Evolutionary conservation across 2,888 invertebrate genomes (phyloP).

Genomic region (Aphodius sticticus): DNA sequence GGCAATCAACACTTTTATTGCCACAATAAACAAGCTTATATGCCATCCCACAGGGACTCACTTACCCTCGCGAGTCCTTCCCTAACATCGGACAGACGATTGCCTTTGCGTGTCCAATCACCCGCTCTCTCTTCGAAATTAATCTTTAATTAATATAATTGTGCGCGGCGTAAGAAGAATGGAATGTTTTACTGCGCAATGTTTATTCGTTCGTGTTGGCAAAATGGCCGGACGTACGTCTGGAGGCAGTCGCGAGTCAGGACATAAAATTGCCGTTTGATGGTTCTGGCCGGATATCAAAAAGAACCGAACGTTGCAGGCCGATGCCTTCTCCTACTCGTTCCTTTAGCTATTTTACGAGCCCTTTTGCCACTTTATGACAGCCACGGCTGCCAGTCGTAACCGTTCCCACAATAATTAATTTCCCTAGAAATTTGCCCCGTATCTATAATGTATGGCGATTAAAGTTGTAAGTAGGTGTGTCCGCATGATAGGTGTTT

Average conservation of each 20-base stretch:
- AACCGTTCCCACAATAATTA: background rate
- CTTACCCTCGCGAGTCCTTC: background rate
- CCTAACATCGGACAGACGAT: background rate
- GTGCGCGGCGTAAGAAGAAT: background rate
- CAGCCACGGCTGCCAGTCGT: background rate
- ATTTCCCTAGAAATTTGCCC: background rate
- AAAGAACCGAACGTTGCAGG: background rate
- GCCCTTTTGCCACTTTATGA: background rate
- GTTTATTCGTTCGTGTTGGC: background rate
- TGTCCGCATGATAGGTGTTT: no score
- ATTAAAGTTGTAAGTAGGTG: no score
- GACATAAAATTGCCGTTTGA: background rate
- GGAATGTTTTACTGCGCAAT: background rate
- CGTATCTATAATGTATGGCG: background rate
- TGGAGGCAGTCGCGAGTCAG: background rate
- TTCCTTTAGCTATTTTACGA: background rate
- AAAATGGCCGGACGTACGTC: background rate
- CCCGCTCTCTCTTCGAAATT: background rate
- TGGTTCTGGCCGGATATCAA: background rate
- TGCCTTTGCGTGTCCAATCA: background rate
- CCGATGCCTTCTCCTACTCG: background rate
- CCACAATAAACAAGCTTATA: background rate
- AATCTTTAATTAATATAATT: background rate
- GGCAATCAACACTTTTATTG: constrained; percentile 4
- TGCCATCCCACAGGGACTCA: background rate